Percentiles rank a stretch among this genome's conserved stretches.
Evolutionary conservation across 2,797 vertebrate species (phyloP).

Genomic region (Gambelia wislizenii): DNA sequence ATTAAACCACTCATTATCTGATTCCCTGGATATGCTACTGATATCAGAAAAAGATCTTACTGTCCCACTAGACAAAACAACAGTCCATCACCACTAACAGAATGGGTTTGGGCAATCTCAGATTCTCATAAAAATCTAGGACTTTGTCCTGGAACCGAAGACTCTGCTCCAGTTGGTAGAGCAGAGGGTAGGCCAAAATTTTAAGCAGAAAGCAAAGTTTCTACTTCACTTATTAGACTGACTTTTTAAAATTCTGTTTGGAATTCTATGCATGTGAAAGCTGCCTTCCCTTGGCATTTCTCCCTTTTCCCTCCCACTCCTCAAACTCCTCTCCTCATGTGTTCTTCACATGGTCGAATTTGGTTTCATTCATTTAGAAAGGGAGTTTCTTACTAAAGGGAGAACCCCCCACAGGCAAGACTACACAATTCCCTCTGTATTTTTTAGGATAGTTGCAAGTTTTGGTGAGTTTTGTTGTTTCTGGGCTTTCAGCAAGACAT

Average conservation of each 20-base stretch:
- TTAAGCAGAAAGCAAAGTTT: too few relatives aligned
- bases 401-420: neutral
- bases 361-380: neutral
- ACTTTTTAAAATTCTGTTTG: neutral
- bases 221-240: too few relatives aligned
- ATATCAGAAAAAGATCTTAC: neutral
- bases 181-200: too few relatives aligned
- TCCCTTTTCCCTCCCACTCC: neutral
- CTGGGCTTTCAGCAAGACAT: neutral
- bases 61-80: neutral
- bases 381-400: neutral
- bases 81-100: neutral
- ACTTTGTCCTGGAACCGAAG: neutral
- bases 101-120: neutral
- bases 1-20: too few relatives aligned
- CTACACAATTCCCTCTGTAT: neutral
- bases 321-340: neutral
- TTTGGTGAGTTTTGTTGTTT: neutral
- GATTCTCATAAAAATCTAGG: neutral
- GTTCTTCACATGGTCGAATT: neutral
- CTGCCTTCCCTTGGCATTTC: neutral
- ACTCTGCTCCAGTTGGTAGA: neutral
- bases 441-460: neutral
- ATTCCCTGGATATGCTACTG: neutral
- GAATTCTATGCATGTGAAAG: neutral